These are phyloP conservation scores for Merops nubicus DNA, from an alignment of 2,113 vertebrate genomes.

Conservation along the genomic window DNA sequence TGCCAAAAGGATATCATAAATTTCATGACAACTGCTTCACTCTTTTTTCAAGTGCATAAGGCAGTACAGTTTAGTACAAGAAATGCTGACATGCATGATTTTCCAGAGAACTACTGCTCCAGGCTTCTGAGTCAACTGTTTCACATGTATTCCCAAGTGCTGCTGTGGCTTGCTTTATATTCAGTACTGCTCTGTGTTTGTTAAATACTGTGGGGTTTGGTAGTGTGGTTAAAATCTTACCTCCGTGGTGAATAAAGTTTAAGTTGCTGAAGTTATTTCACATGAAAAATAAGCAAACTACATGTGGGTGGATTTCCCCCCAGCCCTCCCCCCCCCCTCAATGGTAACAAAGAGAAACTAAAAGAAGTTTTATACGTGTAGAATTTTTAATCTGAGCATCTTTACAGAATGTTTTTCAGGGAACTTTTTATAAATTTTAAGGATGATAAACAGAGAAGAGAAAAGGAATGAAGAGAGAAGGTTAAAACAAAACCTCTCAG, in stretches of 20 bases:
- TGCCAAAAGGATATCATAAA: not conserved
- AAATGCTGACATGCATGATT: not conserved
- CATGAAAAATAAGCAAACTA: not conserved
- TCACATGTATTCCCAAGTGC: not conserved
- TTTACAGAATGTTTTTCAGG: conserved; percentile 51
- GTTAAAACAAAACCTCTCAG: conserved; percentile 8
- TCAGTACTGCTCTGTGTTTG: not conserved
- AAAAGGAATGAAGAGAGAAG: conserved; percentile 55
- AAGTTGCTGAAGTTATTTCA: not conserved
- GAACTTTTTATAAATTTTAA: conserved; percentile 8
- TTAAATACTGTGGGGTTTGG: not conserved
- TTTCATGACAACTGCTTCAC: not conserved
- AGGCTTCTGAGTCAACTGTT: not conserved
- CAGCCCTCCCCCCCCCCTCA: rapidly evolving
- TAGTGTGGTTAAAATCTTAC: not conserved
- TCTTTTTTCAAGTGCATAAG: not conserved
- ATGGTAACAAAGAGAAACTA: not conserved
- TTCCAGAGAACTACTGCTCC: not conserved
- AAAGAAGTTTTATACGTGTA: not conserved
- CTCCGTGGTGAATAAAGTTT: not conserved
- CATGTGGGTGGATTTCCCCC: not conserved
- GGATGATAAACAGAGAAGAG: conserved; percentile 43
- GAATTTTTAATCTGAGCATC: not conserved
- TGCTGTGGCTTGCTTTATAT: not conserved
- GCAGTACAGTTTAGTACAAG: not conserved